These are phyloP conservation scores for Rhabdornis inornatus DNA, from an alignment of 2,113 vertebrate species.

Conservation along the genomic window DNA sequence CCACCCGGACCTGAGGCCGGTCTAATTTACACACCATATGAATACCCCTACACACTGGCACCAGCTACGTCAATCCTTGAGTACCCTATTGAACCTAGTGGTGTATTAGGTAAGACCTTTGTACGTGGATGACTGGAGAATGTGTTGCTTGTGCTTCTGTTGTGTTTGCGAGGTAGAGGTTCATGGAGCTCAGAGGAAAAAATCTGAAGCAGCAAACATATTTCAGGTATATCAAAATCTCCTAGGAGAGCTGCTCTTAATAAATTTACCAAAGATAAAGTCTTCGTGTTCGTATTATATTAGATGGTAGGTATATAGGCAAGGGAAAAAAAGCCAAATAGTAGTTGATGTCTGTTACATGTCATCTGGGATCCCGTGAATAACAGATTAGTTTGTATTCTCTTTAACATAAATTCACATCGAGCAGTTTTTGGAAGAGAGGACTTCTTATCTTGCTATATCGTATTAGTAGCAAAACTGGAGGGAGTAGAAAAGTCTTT, in stretches of 20 bases:
- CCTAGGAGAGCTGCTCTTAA: not conserved
- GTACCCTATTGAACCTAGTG: conserved; percentile 96
- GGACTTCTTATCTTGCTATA: not conserved
- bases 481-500: not conserved
- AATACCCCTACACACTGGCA: conserved; percentile 96
- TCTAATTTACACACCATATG: conserved; percentile 97
- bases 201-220: not conserved
- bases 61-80: conserved; percentile 96
- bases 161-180: not conserved
- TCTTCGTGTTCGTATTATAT: not conserved
- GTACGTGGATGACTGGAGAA: not conserved
- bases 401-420: not conserved
- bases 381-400: not conserved
- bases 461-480: not conserved
- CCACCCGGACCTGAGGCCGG: conserved; percentile 92
- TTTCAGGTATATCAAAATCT: not conserved
- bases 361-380: not conserved
- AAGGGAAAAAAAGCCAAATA: not conserved
- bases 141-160: not conserved
- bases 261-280: not conserved
- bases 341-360: not conserved
- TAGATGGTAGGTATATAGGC: not conserved
- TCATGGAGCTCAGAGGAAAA: not conserved
- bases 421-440: not conserved
- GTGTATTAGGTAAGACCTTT: conserved; percentile 91